These are phyloP conservation scores for Nymphalis polychloros DNA, from an alignment of 2,888 invertebrate genomes.

Conservation along the genomic window DNA sequence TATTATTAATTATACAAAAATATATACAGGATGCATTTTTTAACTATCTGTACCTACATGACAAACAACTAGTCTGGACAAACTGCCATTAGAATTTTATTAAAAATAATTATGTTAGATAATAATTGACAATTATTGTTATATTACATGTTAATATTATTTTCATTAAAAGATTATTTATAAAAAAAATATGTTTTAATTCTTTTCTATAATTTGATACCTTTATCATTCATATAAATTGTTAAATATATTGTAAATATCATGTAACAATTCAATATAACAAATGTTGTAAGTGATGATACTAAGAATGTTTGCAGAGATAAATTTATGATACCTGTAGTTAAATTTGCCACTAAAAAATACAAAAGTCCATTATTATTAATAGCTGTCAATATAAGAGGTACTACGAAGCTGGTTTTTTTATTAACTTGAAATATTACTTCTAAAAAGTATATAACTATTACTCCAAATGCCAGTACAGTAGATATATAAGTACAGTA, in stretches of 20 bases:
- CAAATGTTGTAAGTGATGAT: slow-evolving; percentile 61
- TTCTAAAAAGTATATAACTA: slow-evolving; percentile 81
- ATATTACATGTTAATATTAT: neutral
- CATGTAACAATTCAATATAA: slow-evolving; percentile 83
- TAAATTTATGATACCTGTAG: slow-evolving; percentile 92
- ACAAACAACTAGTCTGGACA: neutral
- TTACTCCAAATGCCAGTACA: slow-evolving; percentile 80
- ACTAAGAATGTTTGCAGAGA: slow-evolving; percentile 83
- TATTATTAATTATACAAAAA: neutral
- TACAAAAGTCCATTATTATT: slow-evolving; percentile 92
- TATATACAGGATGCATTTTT: neutral
- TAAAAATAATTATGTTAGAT: too few relatives aligned
- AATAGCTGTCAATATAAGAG: slow-evolving; percentile 85
- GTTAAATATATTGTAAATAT: slow-evolving; percentile 54
- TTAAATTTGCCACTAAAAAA: slow-evolving; percentile 91
- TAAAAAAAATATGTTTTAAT: slow-evolving; percentile 4
- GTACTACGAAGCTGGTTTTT: slow-evolving; percentile 53
- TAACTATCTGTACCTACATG: neutral
- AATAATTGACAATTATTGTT: too few relatives aligned
- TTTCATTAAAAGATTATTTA: neutral
- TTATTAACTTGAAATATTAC: slow-evolving; percentile 60
- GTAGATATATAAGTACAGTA: slow-evolving; percentile 90
- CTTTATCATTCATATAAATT: slow-evolving; percentile 63
- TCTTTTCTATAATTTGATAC: slow-evolving; percentile 63
- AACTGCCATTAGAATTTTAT: neutral